Evolutionary conservation across 2,113 vertebrate genomes (phyloP), one percentile per base, ranked within the genome.

Genomic region (Nipponia nippon): DNA sequence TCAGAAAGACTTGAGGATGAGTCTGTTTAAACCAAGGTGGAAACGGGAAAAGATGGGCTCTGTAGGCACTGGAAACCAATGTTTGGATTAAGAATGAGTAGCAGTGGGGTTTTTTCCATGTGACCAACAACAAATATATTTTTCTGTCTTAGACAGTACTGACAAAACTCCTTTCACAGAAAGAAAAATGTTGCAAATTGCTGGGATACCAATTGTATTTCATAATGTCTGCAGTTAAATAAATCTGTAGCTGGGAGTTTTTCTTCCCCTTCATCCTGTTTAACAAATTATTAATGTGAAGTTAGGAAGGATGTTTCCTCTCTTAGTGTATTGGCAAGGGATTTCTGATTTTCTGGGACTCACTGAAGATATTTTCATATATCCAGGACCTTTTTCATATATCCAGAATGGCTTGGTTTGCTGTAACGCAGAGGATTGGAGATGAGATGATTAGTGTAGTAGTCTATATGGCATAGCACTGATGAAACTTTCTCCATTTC

Each of bases 201-300:
- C 87, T 95, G 89, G 71, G 87, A 93, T 95, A 91, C 87, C 94
- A 91, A 23, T 36, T 76, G 66, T 80, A 73, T 95, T 95, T 95
- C 46, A 52, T 95, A 95, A 97, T 25, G 93, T 95, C 89, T 95
- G 73, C 87, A 89, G 80, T 91, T 93, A 83, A 95, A 92, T 77
- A 80, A 76, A 91, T 93, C 62, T 79, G 36, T 89, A 92, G 36
- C 73, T 91, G 66, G 46, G 49, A 91, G 46, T 36, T 96, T 94
- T 95, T 87, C 72, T 80, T 83, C 30, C 38, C 18, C 63, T 89
- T 95, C 44, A n/a, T 87, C 73, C 71, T 66, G 58, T 89, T 94
- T 85, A 90, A 77, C 38, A 73, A 77, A 80, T 85, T 72, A 42
- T 34, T 95, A 88, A 79, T 85, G 82, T 91, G 81, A 70, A 65